phyloP scores from a whole-genome alignment of 2,888 invertebrate genomes.

The Anagyrus pseudococci region DNA sequence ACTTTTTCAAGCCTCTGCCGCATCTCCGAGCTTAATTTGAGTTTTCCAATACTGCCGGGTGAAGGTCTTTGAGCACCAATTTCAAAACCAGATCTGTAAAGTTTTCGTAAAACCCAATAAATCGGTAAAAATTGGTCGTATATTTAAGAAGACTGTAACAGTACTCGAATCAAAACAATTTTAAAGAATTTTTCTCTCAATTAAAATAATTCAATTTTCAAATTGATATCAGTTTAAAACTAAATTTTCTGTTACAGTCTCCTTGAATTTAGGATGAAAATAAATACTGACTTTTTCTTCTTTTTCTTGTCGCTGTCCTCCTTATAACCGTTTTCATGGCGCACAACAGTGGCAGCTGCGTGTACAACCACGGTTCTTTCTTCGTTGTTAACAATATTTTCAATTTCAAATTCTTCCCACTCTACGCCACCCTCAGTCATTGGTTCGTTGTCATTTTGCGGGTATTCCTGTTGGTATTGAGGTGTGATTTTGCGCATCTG shows the following conservation, averaged over 20 bases:
- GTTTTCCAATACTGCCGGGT: constrained; percentile 88
- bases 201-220: neutral
- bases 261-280: constrained; percentile 12
- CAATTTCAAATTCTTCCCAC: constrained; percentile 88
- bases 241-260: constrained; percentile 6
- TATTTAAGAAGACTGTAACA: constrained; percentile 18
- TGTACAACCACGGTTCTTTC: constrained; percentile 49
- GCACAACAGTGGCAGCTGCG: constrained; percentile 41
- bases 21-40: constrained; percentile 92
- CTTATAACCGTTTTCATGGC: constrained; percentile 55
- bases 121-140: neutral
- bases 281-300: constrained; percentile 53
- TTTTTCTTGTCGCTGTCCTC: constrained; percentile 57
- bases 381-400: constrained; percentile 59
- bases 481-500: constrained; percentile 80
- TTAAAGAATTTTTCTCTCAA: neutral
- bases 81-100: constrained; percentile 70
- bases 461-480: constrained; percentile 64
- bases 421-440: constrained; percentile 68
- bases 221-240: neutral
- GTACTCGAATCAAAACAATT: too few relatives aligned
- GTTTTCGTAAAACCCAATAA: constrained; percentile 19
- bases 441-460: constrained; percentile 56
- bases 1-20: constrained; percentile 86
- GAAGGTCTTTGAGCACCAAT: constrained; percentile 82